These are phyloP conservation scores for Amia ocellicauda DNA, from an alignment of 2,113 vertebrate species.

Conservation along the genomic window DNA sequence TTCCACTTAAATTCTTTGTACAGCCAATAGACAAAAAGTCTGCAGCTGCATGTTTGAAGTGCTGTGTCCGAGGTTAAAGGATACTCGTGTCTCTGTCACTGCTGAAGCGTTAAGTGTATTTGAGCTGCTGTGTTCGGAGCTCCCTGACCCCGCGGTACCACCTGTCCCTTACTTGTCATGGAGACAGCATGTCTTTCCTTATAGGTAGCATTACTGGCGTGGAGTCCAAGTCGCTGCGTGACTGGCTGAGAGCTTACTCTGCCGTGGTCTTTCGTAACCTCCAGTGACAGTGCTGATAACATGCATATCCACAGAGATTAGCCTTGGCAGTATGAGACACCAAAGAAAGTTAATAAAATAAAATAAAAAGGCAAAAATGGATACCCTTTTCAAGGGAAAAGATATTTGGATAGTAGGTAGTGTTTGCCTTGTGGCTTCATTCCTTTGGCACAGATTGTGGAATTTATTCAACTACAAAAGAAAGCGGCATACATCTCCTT, in stretches of 20 bases:
- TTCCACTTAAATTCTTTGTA: no score
- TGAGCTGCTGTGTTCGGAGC: conserved; percentile 20
- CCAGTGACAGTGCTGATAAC: neutral
- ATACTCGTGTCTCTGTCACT: conserved; percentile 42
- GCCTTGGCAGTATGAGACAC: conserved; percentile 7
- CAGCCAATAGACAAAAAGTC: no score
- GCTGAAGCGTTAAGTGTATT: neutral
- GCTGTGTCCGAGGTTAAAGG: conserved; percentile 54
- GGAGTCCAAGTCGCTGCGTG: conserved; percentile 48
- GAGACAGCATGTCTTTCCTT: conserved; percentile 73
- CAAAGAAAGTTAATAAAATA: conserved; percentile 6
- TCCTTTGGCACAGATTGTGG: conserved; percentile 78
- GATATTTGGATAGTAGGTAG: conserved; percentile 79
- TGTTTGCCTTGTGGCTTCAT: conserved; percentile 75
- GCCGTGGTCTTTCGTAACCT: conserved; percentile 29
- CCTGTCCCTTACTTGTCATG: conserved; percentile 76
- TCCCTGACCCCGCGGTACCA: conserved; percentile 55
- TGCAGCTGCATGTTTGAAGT: conserved; percentile 37
- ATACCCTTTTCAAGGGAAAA: conserved; percentile 70
- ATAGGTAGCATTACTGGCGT: conserved; percentile 60
- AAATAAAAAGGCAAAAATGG: conserved; percentile 64
- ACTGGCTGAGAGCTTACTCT: conserved; percentile 35
- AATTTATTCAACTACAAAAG: conserved; percentile 65
- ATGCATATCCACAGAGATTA: neutral
- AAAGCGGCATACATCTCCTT: conserved; percentile 50